These are phyloP conservation scores for Austrofundulus limnaeus DNA, from an alignment of 2,113 vertebrate genomes.

Conservation along the genomic window DNA sequence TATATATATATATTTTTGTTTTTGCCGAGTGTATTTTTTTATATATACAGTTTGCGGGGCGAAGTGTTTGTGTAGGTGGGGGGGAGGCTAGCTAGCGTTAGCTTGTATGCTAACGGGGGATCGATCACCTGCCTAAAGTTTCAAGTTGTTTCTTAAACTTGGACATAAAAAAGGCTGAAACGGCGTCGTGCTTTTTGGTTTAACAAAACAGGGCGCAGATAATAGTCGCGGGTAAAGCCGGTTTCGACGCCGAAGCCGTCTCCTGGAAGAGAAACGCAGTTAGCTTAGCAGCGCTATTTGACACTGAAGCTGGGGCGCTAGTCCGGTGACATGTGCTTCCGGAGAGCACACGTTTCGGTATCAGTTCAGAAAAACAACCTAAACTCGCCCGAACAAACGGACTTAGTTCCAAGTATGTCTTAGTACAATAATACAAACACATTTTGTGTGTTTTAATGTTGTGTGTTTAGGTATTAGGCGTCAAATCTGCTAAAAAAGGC, in stretches of 20 bases:
- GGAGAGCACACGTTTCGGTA: constrained; percentile 59
- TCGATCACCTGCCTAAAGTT: constrained; percentile 51
- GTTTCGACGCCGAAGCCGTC: background rate
- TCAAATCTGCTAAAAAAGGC: too few relatives aligned
- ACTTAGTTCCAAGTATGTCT: background rate
- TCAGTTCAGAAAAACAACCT: constrained; percentile 25
- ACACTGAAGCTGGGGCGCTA: constrained; percentile 36
- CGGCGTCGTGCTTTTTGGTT: background rate
- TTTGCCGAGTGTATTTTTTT: too few relatives aligned
- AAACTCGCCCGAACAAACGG: background rate
- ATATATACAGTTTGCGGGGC: too few relatives aligned
- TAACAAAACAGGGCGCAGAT: background rate
- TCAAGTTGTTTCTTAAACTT: constrained; percentile 31
- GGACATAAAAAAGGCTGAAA: background rate
- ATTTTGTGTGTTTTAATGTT: too few relatives aligned
- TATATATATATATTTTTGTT: too few relatives aligned
- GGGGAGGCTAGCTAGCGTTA: constrained; percentile 40
- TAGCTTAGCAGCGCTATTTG: constrained; percentile 34
- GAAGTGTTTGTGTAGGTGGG: constrained; percentile 30
- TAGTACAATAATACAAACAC: background rate
- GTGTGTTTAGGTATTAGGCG: background rate
- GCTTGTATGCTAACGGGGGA: constrained; percentile 55
- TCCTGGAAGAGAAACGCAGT: constrained; percentile 31
- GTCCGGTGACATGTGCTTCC: constrained; percentile 74
- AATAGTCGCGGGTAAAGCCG: fast-evolving